phyloP scores from a whole-genome alignment of 1,140 invertebrate genomes.

The Pogonus chalceus region DNA sequence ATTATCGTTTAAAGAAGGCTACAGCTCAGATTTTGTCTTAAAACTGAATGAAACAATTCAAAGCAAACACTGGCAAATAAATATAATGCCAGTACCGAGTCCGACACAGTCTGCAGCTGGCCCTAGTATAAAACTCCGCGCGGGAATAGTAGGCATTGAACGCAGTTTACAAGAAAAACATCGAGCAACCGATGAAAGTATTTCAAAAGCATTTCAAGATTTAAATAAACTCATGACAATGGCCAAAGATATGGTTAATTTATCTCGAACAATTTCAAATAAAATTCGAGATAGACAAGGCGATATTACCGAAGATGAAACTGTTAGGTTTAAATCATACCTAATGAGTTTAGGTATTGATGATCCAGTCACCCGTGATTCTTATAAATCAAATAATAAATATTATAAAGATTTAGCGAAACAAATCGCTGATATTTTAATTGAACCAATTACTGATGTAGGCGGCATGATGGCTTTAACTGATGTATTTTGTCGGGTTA shows the following conservation, averaged over 20 bases:
- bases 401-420: slow-evolving; percentile 82
- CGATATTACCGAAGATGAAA: slow-evolving; percentile 95
- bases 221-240: slow-evolving; percentile 88
- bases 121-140: slow-evolving; percentile 56
- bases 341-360: slow-evolving; percentile 93
- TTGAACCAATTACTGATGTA: slow-evolving; percentile 74
- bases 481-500: slow-evolving; percentile 94
- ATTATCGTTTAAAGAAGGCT: slow-evolving; percentile 79
- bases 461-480: slow-evolving; percentile 95
- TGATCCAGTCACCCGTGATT: slow-evolving; percentile 89
- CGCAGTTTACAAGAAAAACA: slow-evolving; percentile 82
- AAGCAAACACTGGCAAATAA: slow-evolving; percentile 50
- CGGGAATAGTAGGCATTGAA: slow-evolving; percentile 94
- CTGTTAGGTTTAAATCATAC: slow-evolving; percentile 90
- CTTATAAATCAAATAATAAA: slow-evolving; percentile 74
- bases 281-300: slow-evolving; percentile 94
- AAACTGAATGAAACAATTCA: slow-evolving; percentile 50
- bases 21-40: slow-evolving; percentile 57
- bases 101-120: slow-evolving; percentile 27
- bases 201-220: slow-evolving; percentile 90
- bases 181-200: slow-evolving; percentile 81
- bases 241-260: slow-evolving; percentile 93
- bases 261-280: slow-evolving; percentile 85
- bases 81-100: slow-evolving; percentile 17
- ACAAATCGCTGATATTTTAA: slow-evolving; percentile 74